Evolutionary conservation across 2,888 invertebrate species (phyloP).

Genomic region (Heliconius charithonia): DNA sequence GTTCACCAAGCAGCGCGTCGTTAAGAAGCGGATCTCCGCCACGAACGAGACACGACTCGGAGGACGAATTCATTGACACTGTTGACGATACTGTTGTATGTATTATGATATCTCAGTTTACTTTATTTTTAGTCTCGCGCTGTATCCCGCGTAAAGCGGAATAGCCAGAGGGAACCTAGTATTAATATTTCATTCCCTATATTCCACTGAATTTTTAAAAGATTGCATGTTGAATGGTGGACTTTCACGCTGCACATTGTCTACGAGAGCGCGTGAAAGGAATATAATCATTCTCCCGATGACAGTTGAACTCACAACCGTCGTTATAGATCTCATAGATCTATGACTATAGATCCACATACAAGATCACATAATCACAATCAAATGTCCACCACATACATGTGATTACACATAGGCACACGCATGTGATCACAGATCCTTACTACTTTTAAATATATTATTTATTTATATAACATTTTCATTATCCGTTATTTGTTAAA

Average conservation of each 20-base stretch:
- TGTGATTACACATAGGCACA: not conserved
- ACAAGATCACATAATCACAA: not conserved
- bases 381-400: not conserved
- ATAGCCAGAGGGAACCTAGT: not conserved
- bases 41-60: constrained; percentile 86
- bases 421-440: not conserved
- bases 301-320: not conserved
- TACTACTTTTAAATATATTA: not conserved
- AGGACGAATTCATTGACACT: constrained; percentile 92
- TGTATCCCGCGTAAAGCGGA: not conserved
- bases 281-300: not conserved
- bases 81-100: constrained; percentile 86
- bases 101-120: constrained; percentile 6
- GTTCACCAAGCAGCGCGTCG: constrained; percentile 88
- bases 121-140: constrained; percentile 4
- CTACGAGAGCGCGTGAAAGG: not conserved
- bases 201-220: too few relatives aligned
- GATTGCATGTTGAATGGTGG: not conserved
- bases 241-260: not conserved
- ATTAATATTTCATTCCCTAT: not conserved
- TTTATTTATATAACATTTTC: not conserved
- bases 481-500: constrained; percentile 45
- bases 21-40: constrained; percentile 61
- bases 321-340: too few relatives aligned
- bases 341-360: not conserved